Evolutionary conservation across 2,888 invertebrate genomes (phyloP).

Genomic region (Eurytoma adleriae): DNA sequence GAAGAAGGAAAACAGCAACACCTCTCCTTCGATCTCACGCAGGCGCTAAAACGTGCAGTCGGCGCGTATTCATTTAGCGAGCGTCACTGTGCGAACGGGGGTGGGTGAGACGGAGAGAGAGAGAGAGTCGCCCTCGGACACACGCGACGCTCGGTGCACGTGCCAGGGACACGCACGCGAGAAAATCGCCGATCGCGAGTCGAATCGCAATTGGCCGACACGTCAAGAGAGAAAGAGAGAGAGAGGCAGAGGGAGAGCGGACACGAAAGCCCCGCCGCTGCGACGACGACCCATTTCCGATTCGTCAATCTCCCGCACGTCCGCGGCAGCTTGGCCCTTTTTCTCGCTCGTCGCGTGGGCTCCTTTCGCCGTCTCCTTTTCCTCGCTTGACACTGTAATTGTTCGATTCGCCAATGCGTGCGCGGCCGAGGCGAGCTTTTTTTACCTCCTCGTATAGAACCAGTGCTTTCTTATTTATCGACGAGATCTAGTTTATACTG

Average conservation of each 20-base stretch:
- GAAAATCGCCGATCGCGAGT: constrained; percentile 33
- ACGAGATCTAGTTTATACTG: too few species aligned
- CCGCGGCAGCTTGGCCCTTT: too few species aligned
- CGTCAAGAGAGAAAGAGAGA: background rate
- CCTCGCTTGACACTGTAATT: too few species aligned
- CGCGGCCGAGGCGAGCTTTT: too few species aligned
- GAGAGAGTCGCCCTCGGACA: background rate
- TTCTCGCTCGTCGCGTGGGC: background rate
- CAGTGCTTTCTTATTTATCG: too few species aligned
- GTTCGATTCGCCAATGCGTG: too few species aligned
- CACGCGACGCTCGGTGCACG: constrained; percentile 6
- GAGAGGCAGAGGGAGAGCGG: background rate
- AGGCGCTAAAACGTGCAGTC: background rate
- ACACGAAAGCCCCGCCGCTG: constrained; percentile 14
- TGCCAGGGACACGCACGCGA: constrained; percentile 13
- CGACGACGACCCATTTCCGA: constrained; percentile 40
- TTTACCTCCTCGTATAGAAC: too few species aligned
- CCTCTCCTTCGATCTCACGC: background rate
- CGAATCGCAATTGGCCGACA: constrained; percentile 40
- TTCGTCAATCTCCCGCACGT: constrained; percentile 30
- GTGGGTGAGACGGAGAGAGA: too few species aligned
- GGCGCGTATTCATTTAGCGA: constrained; percentile 5
- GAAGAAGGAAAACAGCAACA: background rate
- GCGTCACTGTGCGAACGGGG: too few species aligned
- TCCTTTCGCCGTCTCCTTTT: too few species aligned